Evolutionary conservation across 2,113 vertebrate genomes (phyloP).

Genomic region (Chloropsis hardwickii): DNA sequence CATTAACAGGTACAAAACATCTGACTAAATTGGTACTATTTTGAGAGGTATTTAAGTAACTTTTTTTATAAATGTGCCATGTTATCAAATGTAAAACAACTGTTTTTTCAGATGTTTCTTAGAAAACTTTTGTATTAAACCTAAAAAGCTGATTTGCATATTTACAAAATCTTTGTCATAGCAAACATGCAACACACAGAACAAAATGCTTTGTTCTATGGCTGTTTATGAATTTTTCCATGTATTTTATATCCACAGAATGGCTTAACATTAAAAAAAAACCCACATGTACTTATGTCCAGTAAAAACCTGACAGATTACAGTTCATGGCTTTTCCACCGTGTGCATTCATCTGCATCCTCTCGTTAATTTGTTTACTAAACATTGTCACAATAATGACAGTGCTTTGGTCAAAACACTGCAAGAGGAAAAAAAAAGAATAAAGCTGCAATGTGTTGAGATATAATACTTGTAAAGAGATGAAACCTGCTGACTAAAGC

Average conservation of each 20-base stretch:
- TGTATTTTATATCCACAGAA: slow-evolving; percentile 57
- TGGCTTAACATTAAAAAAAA: not conserved
- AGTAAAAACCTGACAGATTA: slow-evolving; percentile 69
- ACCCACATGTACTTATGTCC: slow-evolving; percentile 32
- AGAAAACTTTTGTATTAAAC: slow-evolving; percentile 76
- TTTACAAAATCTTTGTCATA: slow-evolving; percentile 82
- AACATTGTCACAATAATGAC: slow-evolving; percentile 68
- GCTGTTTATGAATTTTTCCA: slow-evolving; percentile 63
- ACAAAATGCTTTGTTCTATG: slow-evolving; percentile 75
- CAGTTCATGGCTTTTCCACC: slow-evolving; percentile 66
- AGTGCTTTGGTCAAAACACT: slow-evolving; percentile 75
- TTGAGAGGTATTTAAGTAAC: slow-evolving; percentile 71
- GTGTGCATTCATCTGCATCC: slow-evolving; percentile 49
- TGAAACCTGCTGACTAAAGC: slow-evolving; percentile 69
- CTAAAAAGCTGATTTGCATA: slow-evolving; percentile 80
- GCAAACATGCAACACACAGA: slow-evolving; percentile 78
- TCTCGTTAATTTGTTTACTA: slow-evolving; percentile 64
- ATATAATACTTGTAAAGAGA: slow-evolving; percentile 73
- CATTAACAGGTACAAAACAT: slow-evolving; percentile 57
- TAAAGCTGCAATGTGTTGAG: slow-evolving; percentile 48
- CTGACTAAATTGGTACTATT: slow-evolving; percentile 53
- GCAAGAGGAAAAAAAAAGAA: slow-evolving; percentile 12
- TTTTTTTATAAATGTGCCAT: slow-evolving; percentile 57
- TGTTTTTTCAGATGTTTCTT: slow-evolving; percentile 58
- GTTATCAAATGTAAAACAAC: slow-evolving; percentile 67